Base-by-base conservation (phyloP, 2,113 vertebrate genomes). In the Theropithecus gelada region DNA sequence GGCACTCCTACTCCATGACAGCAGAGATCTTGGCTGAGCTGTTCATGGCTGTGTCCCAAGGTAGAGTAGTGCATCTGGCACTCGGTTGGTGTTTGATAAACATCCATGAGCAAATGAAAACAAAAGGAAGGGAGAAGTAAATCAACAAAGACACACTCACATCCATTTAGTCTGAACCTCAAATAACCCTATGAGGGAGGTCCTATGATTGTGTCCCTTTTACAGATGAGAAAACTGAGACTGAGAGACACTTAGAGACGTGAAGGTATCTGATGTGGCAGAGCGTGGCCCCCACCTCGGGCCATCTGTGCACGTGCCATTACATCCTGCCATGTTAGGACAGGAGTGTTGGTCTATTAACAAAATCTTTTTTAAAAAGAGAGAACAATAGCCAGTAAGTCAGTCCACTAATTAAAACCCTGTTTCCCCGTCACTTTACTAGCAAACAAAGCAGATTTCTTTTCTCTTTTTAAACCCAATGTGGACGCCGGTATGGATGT, bases 21-120 rank as follows among this genome's bases (percentile, higher is more conserved):
- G 68, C 32, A 20, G 66, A 86, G 57, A 88, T 22, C 45, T 80
- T 57, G 48, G 66, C 88, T 89, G 64, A 70, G 64, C 72, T 85
- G 32, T 32, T 73, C 48, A 5, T 0, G 0, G 64, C 73, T 93
- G 82, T 9, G 11, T 84, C 70, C 40, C 30, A 57, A 95, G 82
- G 61, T 68, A 50, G 64, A 64, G 0, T 0, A 72, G 43, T 17
- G 16, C 90, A 73, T 38, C 11, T 79, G 90, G 35, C 90, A 72
- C n/a, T 40, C 9, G 30, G 8, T 1, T n/a, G 38, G 72, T 0
- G 2, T 83, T 73, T 45, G 48, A 18, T 32, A 50, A 87, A 73
- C 25, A 20, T 14, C 75, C 17, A 2, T 4, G 55, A 93, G 50
- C 38, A 48, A 79, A 83, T 23, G 32, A 79, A 68, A 83, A 6